Conservation (phyloP, 2,113 vertebrate species). For the Zosterops lateralis region DNA sequence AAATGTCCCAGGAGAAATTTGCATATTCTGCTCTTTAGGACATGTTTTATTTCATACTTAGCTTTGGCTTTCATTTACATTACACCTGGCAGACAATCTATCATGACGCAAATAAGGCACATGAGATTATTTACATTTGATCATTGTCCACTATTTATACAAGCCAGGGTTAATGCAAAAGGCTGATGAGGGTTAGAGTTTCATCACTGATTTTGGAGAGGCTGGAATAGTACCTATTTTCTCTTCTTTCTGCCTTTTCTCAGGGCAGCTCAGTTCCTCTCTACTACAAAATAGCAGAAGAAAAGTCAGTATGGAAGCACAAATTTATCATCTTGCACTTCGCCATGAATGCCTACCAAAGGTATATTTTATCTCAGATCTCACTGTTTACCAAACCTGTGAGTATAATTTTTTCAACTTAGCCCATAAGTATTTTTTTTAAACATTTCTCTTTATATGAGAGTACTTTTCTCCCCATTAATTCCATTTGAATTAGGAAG, state of each 20-base stretch:
- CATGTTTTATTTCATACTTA: conserved; percentile 52
- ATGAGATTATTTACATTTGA: conserved; percentile 42
- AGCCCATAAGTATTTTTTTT: background rate
- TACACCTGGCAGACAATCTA: conserved; percentile 34
- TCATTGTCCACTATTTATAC: conserved; percentile 35
- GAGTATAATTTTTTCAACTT: background rate
- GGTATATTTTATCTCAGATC: background rate
- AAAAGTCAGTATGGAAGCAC: conserved; percentile 39
- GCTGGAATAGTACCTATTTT: background rate
- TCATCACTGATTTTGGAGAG: background rate
- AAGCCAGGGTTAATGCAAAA: conserved; percentile 23
- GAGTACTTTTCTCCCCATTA: background rate
- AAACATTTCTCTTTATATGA: background rate
- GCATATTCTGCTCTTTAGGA: conserved; percentile 51
- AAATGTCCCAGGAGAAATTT: conserved; percentile 57
- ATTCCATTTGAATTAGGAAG: background rate
- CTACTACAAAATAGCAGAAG: conserved; percentile 3
- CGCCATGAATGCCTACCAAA: background rate
- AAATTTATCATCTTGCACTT: background rate
- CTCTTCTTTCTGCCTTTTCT: background rate
- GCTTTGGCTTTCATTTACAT: conserved; percentile 51
- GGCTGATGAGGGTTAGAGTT: background rate
- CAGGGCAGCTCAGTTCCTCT: conserved; percentile 13
- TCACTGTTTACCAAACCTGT: background rate
- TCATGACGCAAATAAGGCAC: conserved; percentile 24